Evolutionary conservation across 2,113 vertebrate species (phyloP), one percentile per base, ranked within the genome.

Genomic region (Jacana jacana): DNA sequence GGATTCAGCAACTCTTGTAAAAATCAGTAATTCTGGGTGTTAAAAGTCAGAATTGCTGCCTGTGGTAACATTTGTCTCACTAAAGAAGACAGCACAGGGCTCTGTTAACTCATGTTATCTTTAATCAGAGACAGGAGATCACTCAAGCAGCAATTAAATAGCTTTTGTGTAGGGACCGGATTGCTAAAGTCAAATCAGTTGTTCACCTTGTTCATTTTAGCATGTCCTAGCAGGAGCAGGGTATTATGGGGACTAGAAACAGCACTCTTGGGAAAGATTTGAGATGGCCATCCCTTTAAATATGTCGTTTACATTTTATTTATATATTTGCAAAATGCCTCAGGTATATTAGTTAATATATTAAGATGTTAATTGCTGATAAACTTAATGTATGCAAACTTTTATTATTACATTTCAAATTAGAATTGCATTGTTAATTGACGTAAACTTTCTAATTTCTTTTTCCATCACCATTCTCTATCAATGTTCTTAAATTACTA

Each of bases 161-260:
- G 30, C 35, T 84, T 86, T 92, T 1, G 1, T 37, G 27, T 65
- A 35, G 30, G 48, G 13, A 7, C 13, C 0, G 0, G 27, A 57
- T 40, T 51, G 31, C 30, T 80, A 40, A 80, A 65, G 6, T 42
- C 13, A 33, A 37, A 77, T 72, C 3, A 11, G 0, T 60, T 88
- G 27, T 55, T 82, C 23, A 52, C 37, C 42, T 86, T 72, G 13
- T 40, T 66, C 13, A 15, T 77, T 2, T 68, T 64, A 51, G 10
- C 19, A 31, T 63, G 4, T 40, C 11, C 55, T 81, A 17, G 22
- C 19, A 88, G 49, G 6, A 55, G 4, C 27, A 57, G 1, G 1
- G 7, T 61, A 11, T 57, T 73, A 37, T 4, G 22, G 55, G 12
- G 6, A n/a, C 18, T 51, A 51, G 39, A 51, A 79, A 48, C 3